Evolutionary conservation across 2,113 vertebrate species (phyloP).

Genomic region (Propithecus coquereli): DNA sequence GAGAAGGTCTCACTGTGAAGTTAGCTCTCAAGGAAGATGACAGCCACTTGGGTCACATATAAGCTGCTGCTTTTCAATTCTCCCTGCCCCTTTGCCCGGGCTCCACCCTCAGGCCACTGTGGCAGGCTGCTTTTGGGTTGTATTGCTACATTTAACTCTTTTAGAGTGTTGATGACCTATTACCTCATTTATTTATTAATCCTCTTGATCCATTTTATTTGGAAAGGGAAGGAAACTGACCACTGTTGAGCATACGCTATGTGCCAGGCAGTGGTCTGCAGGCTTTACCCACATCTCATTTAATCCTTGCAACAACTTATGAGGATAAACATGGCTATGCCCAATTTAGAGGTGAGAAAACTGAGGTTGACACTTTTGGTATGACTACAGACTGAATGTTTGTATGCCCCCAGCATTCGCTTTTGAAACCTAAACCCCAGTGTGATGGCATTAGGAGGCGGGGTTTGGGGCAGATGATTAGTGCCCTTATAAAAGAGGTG

Average conservation of each 20-base stretch:
- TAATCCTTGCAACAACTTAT: neutral
- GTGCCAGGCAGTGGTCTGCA: too few relatives aligned
- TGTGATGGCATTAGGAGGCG: neutral
- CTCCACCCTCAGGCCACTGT: neutral
- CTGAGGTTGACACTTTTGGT: neutral
- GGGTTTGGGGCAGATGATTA: neutral
- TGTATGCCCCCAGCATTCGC: neutral
- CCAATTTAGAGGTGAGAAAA: neutral
- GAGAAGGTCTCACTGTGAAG: neutral
- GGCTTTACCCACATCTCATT: neutral
- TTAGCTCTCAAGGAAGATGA: neutral
- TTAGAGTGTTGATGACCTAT: neutral
- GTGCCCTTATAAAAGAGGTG: neutral
- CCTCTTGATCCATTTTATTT: neutral
- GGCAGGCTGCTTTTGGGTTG: neutral
- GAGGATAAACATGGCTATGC: too few relatives aligned
- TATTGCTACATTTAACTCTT: neutral
- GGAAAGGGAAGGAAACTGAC: neutral
- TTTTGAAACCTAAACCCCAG: neutral
- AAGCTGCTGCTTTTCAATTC: too few relatives aligned
- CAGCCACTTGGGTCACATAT: neutral
- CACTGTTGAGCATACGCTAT: neutral
- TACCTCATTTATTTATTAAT: neutral
- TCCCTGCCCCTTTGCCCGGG: neutral
- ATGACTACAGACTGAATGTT: neutral